Evolutionary conservation across 2,797 vertebrate species (phyloP).

Genomic region (Mus spretus): DNA sequence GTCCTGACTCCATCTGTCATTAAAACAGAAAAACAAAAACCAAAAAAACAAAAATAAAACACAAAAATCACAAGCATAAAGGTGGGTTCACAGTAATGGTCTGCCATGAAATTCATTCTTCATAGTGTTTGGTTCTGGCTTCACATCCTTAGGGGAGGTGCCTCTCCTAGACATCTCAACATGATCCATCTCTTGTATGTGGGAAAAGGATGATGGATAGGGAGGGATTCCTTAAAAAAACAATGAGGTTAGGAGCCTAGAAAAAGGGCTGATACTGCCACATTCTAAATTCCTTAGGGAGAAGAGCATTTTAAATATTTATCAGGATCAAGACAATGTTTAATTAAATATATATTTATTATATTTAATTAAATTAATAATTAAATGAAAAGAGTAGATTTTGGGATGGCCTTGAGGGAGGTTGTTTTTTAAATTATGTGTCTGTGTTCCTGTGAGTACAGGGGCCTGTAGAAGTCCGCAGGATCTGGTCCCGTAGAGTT

Average conservation of each 20-base stretch:
- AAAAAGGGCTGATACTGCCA: not conserved
- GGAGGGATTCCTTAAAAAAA: not conserved
- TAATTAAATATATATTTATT: not conserved
- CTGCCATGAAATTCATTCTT: not conserved
- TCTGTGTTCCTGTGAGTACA: not conserved
- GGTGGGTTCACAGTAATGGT: not conserved
- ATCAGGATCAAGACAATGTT: not conserved
- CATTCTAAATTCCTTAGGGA: not conserved
- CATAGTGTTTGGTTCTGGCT: fast-evolving
- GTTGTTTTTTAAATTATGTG: not conserved
- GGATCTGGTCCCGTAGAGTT: not conserved
- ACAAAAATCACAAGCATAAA: not conserved
- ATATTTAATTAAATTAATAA: not conserved
- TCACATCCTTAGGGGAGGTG: not conserved
- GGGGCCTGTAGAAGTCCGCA: not conserved
- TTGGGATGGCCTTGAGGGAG: no score
- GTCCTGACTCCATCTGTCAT: not conserved
- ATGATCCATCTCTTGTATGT: not conserved
- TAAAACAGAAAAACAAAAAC: not conserved
- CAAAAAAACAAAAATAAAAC: not conserved
- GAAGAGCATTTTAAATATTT: not conserved
- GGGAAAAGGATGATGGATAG: not conserved
- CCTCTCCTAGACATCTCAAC: not conserved
- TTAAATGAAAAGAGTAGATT: not conserved
- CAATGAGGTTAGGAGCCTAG: not conserved